Evolutionary conservation across 2,888 invertebrate genomes (phyloP), one percentile per base, ranked within the genome.

Genomic region (Ashinkailepas kermadecensis): DNA sequence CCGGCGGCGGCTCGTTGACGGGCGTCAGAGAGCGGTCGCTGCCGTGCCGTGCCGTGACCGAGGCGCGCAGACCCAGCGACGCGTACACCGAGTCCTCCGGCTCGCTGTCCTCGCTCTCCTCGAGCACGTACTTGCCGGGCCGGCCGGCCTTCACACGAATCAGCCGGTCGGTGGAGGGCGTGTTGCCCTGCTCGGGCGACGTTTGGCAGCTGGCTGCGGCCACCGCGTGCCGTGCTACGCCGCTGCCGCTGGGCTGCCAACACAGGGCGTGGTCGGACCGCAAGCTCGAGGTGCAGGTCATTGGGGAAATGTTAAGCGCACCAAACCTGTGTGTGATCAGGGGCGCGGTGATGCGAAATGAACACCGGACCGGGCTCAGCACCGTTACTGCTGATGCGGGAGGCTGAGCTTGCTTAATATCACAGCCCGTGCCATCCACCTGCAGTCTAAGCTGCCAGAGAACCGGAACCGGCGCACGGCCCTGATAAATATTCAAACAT

Each of bases 131-230:
- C 54, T 54, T 39, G 39, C 25, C 74, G 8, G 3, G 10, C 15
- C 25, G 74, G 18, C 74, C 74, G 15, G 74, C 74, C 21, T 18
- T 54, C 13, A 74, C 74, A 10, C 8, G 15, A 18, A 74, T 74
- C 15, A 74, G 74, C 8, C 74, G 74, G 13, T 74, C 74, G 39
- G 39, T 74, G 74, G 74, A 54, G 8, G 74, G 74, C 54, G 74
- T 74, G 67, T 67, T 67, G 67, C 67, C 67, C 13, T 39, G 54
- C 54, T 74, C 74, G 2, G 74, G 74, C 18, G 74, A 74, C 9
- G 74, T 74, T 18, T 74, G 74, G 74, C 74, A 74, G 74, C 74
- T 74, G 74, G 74, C 74, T 11, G 74, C 74, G 8, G 54, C 54
- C 13, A 25, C 13, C 12, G 25, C 13, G 25, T 9, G 67, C 10